Percentiles rank a stretch among this genome's conserved stretches.
Evolutionary conservation across 1,140 invertebrate genomes (phyloP).

Genomic region (Ruditapes philippinarum): DNA sequence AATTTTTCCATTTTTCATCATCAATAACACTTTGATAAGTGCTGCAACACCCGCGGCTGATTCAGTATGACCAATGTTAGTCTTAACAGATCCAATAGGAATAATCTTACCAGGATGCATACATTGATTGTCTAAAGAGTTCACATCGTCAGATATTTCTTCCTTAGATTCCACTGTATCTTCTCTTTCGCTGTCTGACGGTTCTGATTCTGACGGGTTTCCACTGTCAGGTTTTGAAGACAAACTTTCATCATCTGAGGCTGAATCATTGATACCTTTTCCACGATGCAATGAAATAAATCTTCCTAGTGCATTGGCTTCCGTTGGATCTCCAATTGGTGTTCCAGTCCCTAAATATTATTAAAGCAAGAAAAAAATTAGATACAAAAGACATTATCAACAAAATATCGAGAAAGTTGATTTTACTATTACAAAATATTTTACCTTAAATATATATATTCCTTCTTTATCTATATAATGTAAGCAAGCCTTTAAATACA

Average conservation of each 20-base stretch:
- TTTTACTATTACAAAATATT: no score
- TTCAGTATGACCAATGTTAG: slow-evolving; percentile 89
- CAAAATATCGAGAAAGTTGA: no score
- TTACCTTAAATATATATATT: no score
- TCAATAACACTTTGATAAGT: slow-evolving; percentile 90
- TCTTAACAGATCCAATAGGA: slow-evolving; percentile 80
- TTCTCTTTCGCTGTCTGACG: slow-evolving; percentile 4
- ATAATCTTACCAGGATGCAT: background rate
- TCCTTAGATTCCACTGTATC: background rate
- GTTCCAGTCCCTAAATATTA: slow-evolving; percentile 89
- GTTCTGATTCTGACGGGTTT: background rate
- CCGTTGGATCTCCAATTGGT: slow-evolving; percentile 95
- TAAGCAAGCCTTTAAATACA: no score
- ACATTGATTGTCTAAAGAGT: background rate
- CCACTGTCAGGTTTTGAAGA: background rate
- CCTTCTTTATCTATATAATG: no score
- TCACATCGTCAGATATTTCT: background rate
- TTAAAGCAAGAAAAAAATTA: no score
- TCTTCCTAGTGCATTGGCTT: slow-evolving; percentile 88
- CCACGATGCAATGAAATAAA: background rate
- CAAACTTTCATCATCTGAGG: background rate
- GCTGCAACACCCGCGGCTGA: slow-evolving; percentile 96
- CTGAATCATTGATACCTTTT: background rate
- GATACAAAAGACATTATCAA: no score
- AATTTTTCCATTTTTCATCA: slow-evolving; percentile 79